These are phyloP conservation scores for Xestia rhomboidea DNA, from an alignment of 2,888 invertebrate species.

Conservation along the genomic window DNA sequence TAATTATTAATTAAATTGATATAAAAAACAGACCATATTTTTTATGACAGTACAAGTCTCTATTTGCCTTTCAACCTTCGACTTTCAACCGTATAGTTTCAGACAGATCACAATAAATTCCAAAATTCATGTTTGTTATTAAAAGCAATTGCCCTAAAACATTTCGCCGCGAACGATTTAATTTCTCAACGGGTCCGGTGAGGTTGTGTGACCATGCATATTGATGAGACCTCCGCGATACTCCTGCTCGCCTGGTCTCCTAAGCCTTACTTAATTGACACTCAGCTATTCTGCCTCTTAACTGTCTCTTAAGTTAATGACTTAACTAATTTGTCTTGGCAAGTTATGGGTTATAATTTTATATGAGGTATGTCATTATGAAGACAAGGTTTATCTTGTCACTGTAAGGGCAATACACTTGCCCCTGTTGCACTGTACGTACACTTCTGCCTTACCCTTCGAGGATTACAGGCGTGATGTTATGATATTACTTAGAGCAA, in stretches of 20 bases:
- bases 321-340: constrained; percentile 44
- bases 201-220: constrained; percentile 58
- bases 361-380: not conserved
- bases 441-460: not conserved
- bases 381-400: not conserved
- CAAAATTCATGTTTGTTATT: constrained; percentile 25
- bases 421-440: not conserved
- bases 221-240: constrained; percentile 52
- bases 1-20: not conserved
- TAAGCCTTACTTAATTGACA: constrained; percentile 55
- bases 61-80: not conserved
- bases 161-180: constrained; percentile 35
- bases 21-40: not conserved
- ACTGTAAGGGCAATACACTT: not conserved
- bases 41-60: not conserved
- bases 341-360: constrained; percentile 28
- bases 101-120: not conserved
- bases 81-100: not conserved
- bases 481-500: not conserved
- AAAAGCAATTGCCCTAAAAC: constrained; percentile 19
- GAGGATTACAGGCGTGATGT: not conserved
- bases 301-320: constrained; percentile 48
- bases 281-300: constrained; percentile 44
- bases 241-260: constrained; percentile 40
- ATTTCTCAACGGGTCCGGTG: constrained; percentile 44